A percentile compares a stretch with the other conserved stretches of the same genome.
Evolutionary conservation across 2,888 invertebrate genomes (phyloP).

Genomic region (Amphipoea oculea): DNA sequence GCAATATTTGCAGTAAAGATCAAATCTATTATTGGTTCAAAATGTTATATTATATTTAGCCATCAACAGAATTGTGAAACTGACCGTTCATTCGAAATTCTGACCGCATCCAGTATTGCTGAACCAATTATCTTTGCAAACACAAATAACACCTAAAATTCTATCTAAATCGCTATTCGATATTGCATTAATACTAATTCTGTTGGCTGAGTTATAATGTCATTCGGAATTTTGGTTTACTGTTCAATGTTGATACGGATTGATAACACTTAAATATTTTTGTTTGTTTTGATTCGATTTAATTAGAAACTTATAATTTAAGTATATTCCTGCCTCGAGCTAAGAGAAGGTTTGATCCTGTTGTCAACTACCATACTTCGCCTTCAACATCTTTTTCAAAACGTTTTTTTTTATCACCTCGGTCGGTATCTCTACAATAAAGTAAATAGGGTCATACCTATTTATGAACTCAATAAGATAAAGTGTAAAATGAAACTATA

Average conservation of each 20-base stretch:
- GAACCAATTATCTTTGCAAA: constrained; percentile 55
- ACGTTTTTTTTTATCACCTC: too few species aligned
- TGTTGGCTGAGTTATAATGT: constrained; percentile 21
- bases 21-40: constrained; percentile 50
- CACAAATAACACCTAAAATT: constrained; percentile 44
- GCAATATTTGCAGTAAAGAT: constrained; percentile 52
- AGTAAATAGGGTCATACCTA: too few species aligned
- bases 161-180: constrained; percentile 41
- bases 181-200: constrained; percentile 45
- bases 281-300: not conserved
- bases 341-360: too few species aligned
- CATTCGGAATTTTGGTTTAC: constrained; percentile 16
- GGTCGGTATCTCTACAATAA: too few species aligned
- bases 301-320: too few species aligned
- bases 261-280: not conserved
- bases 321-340: too few species aligned
- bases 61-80: constrained; percentile 32
- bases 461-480: too few species aligned
- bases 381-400: too few species aligned
- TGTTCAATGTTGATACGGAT: constrained; percentile 1
- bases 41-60: constrained; percentile 27
- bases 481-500: too few species aligned
- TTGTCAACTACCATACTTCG: too few species aligned
- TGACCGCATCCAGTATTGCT: constrained; percentile 35
- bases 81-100: constrained; percentile 44